A percentile compares a stretch with the other conserved stretches of the same genome.
phyloP scores from a whole-genome alignment of 2,113 vertebrate genomes.

The Miniopterus natalensis region DNA sequence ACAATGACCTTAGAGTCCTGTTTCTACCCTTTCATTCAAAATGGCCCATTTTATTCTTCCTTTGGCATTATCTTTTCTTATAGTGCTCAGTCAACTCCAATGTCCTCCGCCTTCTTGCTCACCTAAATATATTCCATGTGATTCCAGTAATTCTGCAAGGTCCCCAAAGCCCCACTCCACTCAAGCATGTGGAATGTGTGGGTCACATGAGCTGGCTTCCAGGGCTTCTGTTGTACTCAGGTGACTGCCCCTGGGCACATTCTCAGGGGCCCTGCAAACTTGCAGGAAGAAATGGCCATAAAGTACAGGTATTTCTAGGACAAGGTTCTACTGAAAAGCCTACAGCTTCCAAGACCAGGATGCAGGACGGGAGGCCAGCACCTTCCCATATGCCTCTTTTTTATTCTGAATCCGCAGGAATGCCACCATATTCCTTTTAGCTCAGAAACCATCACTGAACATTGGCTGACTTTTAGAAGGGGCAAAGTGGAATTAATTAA shows the following conservation, averaged over 20 bases:
- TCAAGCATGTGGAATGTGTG: constrained; percentile 73
- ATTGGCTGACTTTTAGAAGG: background rate
- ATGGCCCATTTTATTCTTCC: background rate
- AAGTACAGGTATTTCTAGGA: constrained; percentile 53
- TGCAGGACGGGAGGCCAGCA: background rate
- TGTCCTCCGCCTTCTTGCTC: background rate
- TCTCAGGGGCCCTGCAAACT: constrained; percentile 60
- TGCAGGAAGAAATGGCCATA: constrained; percentile 44
- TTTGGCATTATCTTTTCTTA: background rate
- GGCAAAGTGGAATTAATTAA: constrained; percentile 75
- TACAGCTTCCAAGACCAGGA: background rate
- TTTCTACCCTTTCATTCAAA: background rate
- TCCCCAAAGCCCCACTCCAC: constrained; percentile 35
- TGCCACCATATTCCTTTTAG: background rate
- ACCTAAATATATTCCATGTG: background rate
- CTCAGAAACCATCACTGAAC: background rate
- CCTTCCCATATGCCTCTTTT: background rate
- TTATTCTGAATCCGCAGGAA: background rate
- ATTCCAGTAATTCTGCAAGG: constrained; percentile 42
- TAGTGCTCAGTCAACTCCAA: background rate
- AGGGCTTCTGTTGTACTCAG: constrained; percentile 52
- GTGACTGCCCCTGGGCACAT: constrained; percentile 71
- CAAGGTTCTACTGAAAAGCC: background rate
- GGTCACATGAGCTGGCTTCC: constrained; percentile 57
- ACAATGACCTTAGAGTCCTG: accelerated